A percentile compares a stretch with the other conserved stretches of the same genome.
phyloP scores from a whole-genome alignment of 2,888 invertebrate species.

The Pecten maximus region DNA sequence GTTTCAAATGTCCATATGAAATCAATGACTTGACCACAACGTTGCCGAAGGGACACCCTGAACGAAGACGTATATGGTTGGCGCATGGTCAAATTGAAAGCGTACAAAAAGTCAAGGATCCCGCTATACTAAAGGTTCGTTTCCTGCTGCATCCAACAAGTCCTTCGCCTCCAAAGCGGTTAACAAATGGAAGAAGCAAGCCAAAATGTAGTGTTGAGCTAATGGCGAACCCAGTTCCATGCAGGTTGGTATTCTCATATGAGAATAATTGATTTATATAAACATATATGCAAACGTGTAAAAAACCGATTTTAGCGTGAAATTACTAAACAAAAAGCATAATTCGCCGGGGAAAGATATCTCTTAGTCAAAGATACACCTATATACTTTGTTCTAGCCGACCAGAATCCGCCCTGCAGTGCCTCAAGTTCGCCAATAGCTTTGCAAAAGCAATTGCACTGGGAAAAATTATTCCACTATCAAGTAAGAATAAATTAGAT shows the following conservation, averaged over 20 bases:
- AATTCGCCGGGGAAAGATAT: no score
- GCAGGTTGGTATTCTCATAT: slow-evolving; percentile 48
- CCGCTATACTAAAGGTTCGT: slow-evolving; percentile 42
- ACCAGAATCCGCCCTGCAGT: slow-evolving; percentile 39
- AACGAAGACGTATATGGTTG: slow-evolving; percentile 48
- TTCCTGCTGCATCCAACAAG: slow-evolving; percentile 50
- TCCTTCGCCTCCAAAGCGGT: slow-evolving; percentile 11
- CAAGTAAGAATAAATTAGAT: slow-evolving; percentile 35
- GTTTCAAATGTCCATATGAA: slow-evolving; percentile 48
- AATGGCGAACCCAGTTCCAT: slow-evolving; percentile 27
- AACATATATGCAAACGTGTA: no score
- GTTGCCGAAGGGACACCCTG: not conserved
- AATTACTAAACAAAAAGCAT: no score
- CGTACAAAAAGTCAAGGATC: slow-evolving; percentile 38
- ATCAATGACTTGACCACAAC: not conserved
- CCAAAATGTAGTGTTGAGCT: slow-evolving; percentile 49
- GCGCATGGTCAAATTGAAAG: slow-evolving; percentile 52
- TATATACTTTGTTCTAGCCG: slow-evolving; percentile 27
- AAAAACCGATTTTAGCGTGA: no score
- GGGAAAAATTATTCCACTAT: slow-evolving; percentile 23
- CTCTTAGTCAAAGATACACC: not conserved
- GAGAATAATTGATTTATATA: no score
- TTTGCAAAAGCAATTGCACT: slow-evolving; percentile 45
- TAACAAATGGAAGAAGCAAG: not conserved
- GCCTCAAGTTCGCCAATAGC: slow-evolving; percentile 32